Base-by-base conservation (phyloP, 2,113 vertebrate species). In the Thermophis baileyi region DNA sequence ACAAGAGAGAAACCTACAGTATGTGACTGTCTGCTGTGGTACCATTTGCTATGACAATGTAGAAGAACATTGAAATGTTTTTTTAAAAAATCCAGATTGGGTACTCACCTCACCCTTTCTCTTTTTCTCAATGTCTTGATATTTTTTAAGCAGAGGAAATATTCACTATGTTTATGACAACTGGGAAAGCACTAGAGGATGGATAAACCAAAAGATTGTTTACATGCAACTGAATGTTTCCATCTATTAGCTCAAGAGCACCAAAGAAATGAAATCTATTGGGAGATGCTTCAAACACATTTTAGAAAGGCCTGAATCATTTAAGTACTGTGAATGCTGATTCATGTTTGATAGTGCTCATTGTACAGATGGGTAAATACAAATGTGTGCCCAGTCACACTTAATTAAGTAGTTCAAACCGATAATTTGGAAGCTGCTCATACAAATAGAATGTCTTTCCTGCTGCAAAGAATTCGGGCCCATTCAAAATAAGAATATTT, bases 351-450 rank as follows among this genome's bases (percentile, higher is more conserved):
- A n/a, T 18, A 5, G 88, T 47, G 93, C 95, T 94, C 69, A 91
- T 50, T 54, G 6, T 50, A 47, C 88, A 95, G 93, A 81, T 24
- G 8, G 49, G 92, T 94, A 95, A 24, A 47, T 47, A 89, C 0
- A 35, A 25, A 20, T 24, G 30, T n/a, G 6, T 49, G 27, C 47
- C 22, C 44, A 60, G 1, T 2, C 51, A 86, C 25, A 57, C 30
- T 51, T 93, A 35, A 16, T 85, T 92, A 92, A 91, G 60, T 53
- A 92, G 94, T 46, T 95, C 6, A 93, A 94, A 96, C 20, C 1
- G 53, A 22, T 30, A 55, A 90, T 91, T 69, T 54, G 87, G 91
- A 94, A 92, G 91, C 44, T 88, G 63, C n/a, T 10, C 27, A 0
- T 18, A 90, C 87, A 91, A 95, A 89, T 5, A 74, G 10, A 3